Conservation (phyloP, 2,113 vertebrate species). For the Corythoichthys intestinalis region DNA sequence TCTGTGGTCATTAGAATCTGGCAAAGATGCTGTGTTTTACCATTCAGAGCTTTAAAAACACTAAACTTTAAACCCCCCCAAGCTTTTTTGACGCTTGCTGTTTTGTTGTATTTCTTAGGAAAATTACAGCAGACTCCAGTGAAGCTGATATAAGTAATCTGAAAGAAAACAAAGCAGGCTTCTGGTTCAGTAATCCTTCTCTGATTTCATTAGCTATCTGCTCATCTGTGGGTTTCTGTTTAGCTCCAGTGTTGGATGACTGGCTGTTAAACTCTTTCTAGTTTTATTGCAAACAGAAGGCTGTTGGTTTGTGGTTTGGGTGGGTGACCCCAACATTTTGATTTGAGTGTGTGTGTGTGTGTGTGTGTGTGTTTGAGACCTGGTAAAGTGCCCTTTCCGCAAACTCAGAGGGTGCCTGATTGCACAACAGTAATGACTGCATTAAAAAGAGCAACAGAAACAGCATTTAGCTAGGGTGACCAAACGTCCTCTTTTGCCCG, state of each 20-base stretch:
- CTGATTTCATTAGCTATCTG: slow-evolving; percentile 46
- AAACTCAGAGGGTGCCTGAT: slow-evolving; percentile 73
- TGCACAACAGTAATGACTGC: slow-evolving; percentile 71
- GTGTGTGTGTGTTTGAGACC: slow-evolving; percentile 48
- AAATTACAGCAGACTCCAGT: slow-evolving; percentile 32
- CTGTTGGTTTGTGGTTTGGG: neutral
- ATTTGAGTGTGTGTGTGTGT: slow-evolving; percentile 66
- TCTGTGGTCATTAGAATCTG: slow-evolving; percentile 49
- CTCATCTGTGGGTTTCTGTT: slow-evolving; percentile 56
- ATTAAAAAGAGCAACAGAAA: slow-evolving; percentile 70
- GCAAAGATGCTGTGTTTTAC: neutral
- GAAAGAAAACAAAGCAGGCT: slow-evolving; percentile 37
- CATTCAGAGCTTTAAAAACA: neutral
- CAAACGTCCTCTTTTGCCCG: no score
- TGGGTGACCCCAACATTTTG: slow-evolving; percentile 58
- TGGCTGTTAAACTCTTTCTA: slow-evolving; percentile 56
- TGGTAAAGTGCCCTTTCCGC: slow-evolving; percentile 68
- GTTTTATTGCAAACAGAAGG: slow-evolving; percentile 51
- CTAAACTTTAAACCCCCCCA: neutral
- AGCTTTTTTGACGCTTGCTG: neutral
- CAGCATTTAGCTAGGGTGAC: slow-evolving; percentile 43
- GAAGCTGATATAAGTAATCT: slow-evolving; percentile 39
- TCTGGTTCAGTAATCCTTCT: slow-evolving; percentile 52
- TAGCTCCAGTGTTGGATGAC: slow-evolving; percentile 48
- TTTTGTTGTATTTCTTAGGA: neutral